Evolutionary conservation across 2,888 invertebrate species (phyloP), one percentile per base, ranked within the genome.

Genomic region (Idaea aversata): DNA sequence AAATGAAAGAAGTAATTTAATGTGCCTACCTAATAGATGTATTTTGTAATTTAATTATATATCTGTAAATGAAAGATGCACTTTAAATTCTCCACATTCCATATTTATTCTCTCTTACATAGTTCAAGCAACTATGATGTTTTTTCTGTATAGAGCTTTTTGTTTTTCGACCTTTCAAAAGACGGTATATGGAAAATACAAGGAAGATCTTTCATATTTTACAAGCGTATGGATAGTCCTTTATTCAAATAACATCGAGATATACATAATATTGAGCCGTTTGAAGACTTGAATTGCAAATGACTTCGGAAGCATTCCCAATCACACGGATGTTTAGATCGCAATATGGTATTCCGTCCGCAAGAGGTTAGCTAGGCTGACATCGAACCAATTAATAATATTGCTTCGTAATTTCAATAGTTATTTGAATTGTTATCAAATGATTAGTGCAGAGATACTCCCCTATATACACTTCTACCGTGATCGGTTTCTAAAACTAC

Each of bases 241-340:
- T 74, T 74, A 72, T 74, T 72, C 71, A 71, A 70, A 72, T 73
- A 72, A 72, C 69, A 70, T 65, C 68, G 69, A 68, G 69, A 70
- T 68, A 67, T 69, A 70, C 67, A 70, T 71, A 71, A 71, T 71
- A 73, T 68, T 66, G 72, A 70, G 67, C 67, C 66, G 73, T 77
- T 78, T 75, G 75, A 74, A 75, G 76, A 81, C 80, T 82, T 80
- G 86, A 86, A 87, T 85, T 86, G 85, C 86, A 86, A 87, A 88
- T 86, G 75, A 76, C 77, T 79, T 81, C 75, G 78, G 78, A 82
- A 81, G 74, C 74, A 68, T 75, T 78, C 81, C 79, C 82, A 86
- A 86, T 87, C 84, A 85, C 75, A 85, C 83, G 84, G 83, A 75
- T 83, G 81, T 81, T 84, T 83, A 83, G 82, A 76, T 76, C 79